phyloP scores from a whole-genome alignment of 2,888 invertebrate genomes.

The Operophtera brumata region DNA sequence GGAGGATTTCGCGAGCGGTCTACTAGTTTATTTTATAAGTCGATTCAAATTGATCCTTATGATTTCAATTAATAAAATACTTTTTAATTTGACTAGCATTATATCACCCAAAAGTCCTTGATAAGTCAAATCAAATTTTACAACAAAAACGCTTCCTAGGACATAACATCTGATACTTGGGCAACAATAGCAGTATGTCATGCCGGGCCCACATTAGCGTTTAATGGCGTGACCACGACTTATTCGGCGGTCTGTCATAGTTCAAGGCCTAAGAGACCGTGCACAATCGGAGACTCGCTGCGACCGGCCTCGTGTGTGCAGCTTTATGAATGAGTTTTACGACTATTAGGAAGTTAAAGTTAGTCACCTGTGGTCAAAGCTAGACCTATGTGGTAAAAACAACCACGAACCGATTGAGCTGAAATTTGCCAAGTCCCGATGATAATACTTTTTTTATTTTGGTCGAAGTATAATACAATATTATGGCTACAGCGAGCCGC shows the following conservation, averaged over 20 bases:
- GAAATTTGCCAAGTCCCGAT: too few relatives aligned
- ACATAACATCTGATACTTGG: slow-evolving; percentile 43
- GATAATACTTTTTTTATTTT: too few relatives aligned
- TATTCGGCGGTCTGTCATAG: slow-evolving; percentile 63
- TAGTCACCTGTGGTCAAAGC: too few relatives aligned
- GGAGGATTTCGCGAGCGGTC: too few relatives aligned
- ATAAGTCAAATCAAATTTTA: slow-evolving; percentile 34
- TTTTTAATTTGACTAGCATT: too few relatives aligned
- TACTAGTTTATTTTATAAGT: too few relatives aligned
- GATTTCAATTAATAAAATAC: too few relatives aligned
- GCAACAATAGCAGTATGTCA: slow-evolving; percentile 54
- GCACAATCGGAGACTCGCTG: slow-evolving; percentile 36
- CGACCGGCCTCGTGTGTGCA: background rate
- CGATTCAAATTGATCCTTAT: too few relatives aligned
- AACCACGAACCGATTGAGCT: too few relatives aligned
- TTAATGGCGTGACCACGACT: slow-evolving; percentile 57
- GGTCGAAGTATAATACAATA: too few relatives aligned
- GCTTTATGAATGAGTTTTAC: slow-evolving; percentile 2
- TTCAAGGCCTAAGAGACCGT: slow-evolving; percentile 57
- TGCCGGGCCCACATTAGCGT: slow-evolving; percentile 57
- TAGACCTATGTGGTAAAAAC: too few relatives aligned
- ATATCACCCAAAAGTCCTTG: slow-evolving; percentile 36
- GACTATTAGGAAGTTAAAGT: background rate
- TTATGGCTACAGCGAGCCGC: too few relatives aligned
- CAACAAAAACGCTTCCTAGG: slow-evolving; percentile 48